Conservation (phyloP, 2,797 vertebrate genomes). For the Propithecus deckenii region DNA sequence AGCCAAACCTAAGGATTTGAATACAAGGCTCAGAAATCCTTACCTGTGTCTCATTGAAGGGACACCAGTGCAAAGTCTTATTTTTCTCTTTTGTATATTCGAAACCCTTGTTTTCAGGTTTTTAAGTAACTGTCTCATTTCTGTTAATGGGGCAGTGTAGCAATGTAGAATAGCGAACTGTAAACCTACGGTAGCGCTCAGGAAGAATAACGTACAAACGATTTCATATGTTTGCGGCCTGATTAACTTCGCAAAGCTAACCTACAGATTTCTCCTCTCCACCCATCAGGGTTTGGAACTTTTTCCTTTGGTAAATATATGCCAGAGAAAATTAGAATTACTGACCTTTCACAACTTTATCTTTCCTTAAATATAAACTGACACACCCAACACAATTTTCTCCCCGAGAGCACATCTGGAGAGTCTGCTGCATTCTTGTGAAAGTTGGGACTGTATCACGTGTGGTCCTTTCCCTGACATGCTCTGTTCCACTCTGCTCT, state of each 20-base stretch:
- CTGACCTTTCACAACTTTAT: neutral
- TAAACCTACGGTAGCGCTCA: neutral
- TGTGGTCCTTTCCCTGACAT: neutral
- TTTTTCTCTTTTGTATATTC: neutral
- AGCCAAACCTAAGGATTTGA: neutral
- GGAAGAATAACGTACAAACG: neutral
- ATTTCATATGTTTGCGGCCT: fast-evolving
- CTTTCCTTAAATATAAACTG: neutral
- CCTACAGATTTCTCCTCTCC: neutral
- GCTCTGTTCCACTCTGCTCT: neutral
- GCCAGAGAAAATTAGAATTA: neutral
- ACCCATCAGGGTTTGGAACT: neutral
- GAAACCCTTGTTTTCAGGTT: neutral
- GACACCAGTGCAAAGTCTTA: neutral
- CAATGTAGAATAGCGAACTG: neutral
- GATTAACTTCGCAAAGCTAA: neutral
- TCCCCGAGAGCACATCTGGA: neutral
- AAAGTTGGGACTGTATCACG: neutral
- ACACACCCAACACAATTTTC: neutral
- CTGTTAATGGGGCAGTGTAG: neutral
- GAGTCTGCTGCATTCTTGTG: neutral
- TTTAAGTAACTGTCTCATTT: neutral
- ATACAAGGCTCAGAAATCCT: neutral
- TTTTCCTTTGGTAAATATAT: neutral
- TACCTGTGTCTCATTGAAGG: neutral